Base-by-base conservation (phyloP, 2,113 vertebrate genomes). In the Eulacestoma nigropectus region DNA sequence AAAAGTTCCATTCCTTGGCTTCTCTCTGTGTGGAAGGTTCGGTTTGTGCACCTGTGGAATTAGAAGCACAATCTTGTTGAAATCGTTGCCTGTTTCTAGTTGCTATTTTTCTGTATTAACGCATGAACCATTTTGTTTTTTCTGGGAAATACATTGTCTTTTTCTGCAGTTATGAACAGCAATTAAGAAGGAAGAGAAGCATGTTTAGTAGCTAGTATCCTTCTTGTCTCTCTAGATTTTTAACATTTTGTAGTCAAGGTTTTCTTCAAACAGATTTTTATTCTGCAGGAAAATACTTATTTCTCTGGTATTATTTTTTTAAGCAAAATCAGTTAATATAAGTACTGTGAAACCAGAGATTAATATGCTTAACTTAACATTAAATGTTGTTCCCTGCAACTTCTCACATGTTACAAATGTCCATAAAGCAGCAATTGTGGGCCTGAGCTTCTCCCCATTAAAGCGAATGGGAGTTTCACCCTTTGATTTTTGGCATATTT, bases 401-500 rank as follows among this genome's bases (percentile, higher is more conserved):
- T 89, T 73, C 37, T 91, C 37, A 60, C 53, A 17, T 55, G 47
- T 50, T 93, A 60, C 57, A 70, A 52, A 80, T 64, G 39, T 89
- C 67, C 62, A 22, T 55, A 87, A 91, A 93, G 74, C 42, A 59
- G 65, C 82, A 79, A 5, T 83, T 65, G 57, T 8, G 44, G 42
- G 20, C 57, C 62, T 76, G 74, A 84, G 37, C 49, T 82, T 73
- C 37, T 85, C 37, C 46, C 35, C 16, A 16, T 90, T 85, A 42
- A 47, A 68, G 50, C 37, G 67, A 91, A 35, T 74, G 53, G 37
- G 52, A 90, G 30, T 53, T 80, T 82, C 56, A 69, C 55, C 37
- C 81, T 89, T 81, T 49, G 80, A 33, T 89, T 95, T 94, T 87
- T 59, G 86, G n/a, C 73, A 68, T 37, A 35, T 79, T 88, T 93